Base-by-base conservation (phyloP, 2,888 invertebrate species). In the Caenorhabditis sp. region DNA sequence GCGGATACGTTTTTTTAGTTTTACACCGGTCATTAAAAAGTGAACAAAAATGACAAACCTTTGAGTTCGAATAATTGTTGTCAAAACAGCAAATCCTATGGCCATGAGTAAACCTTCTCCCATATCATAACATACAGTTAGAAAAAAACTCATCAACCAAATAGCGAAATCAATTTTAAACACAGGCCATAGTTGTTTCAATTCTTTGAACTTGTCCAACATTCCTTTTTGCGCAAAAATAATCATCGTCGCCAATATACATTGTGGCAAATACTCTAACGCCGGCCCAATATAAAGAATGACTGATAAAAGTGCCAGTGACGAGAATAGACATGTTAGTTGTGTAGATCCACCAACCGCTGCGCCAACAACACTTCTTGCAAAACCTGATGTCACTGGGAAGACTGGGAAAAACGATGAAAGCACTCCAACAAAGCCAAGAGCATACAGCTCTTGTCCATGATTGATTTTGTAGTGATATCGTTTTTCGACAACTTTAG, bases 351-450 rank as follows among this genome's bases (percentile, higher is more conserved):
- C 81, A 58, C 83, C 81, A 57, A 84, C 84, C 0, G 86, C 86
- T 8, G 82, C 83, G 24, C 86, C 86, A 23, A 86, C 79, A 14
- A 86, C 80, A 49, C 84, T 82, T 58, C 86, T 65, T 1, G 86
- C 85, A 67, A 86, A 86, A n/a, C 84, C 85, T 19, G 86, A 86
- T 4, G 86, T 86, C 17, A 86, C 83, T 8, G 86, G 86, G 59
- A 86, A 86, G 17, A 86, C 86, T 10, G 86, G 86, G 67, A 86
- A 86, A 54, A 84, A 77, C 0, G 86, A 86, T 6, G 86, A 85
- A 17, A 83, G 66, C 10, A 86, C 81, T 55, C 84, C 83, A n/a
- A 85, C 84, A 50, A 86, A 82, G n/a, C 86, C 86, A n/a, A 86
- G 74, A 0, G 86, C 84, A 49, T 85, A 86, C 3, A 86, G 73